These are phyloP conservation scores for Ylistrum balloti DNA, from an alignment of 1,140 invertebrate genomes.

Conservation along the genomic window DNA sequence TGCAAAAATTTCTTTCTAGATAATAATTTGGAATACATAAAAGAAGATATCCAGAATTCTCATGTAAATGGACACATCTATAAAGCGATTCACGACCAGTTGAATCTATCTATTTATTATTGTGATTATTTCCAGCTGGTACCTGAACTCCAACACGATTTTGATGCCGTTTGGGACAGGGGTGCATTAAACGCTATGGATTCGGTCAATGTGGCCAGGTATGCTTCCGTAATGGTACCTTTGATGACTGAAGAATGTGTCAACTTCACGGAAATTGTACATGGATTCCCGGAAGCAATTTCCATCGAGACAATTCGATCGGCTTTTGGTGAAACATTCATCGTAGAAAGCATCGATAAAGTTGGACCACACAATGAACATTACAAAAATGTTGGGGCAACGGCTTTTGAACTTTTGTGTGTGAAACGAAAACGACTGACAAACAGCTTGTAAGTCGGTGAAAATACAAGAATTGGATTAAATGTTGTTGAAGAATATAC, in stretches of 20 bases:
- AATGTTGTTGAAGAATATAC: too few species aligned
- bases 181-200: slow-evolving; percentile 11
- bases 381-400: neutral
- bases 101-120: neutral
- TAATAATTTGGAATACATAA: neutral
- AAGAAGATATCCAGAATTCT: neutral
- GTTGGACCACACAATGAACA: slow-evolving; percentile 32
- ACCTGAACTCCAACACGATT: neutral
- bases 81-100: neutral
- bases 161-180: slow-evolving; percentile 15
- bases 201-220: neutral
- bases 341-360: neutral
- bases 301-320: neutral
- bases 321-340: neutral
- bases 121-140: neutral
- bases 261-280: slow-evolving; percentile 2
- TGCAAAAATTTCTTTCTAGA: neutral
- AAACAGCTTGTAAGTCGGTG: too few species aligned
- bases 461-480: too few species aligned
- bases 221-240: neutral
- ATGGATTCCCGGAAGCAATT: neutral
- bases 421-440: neutral
- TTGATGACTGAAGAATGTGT: neutral
- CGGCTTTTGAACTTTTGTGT: neutral
- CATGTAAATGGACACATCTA: neutral